Conservation (phyloP, 2,113 vertebrate genomes). For the Benitochromis conjunctus region DNA sequence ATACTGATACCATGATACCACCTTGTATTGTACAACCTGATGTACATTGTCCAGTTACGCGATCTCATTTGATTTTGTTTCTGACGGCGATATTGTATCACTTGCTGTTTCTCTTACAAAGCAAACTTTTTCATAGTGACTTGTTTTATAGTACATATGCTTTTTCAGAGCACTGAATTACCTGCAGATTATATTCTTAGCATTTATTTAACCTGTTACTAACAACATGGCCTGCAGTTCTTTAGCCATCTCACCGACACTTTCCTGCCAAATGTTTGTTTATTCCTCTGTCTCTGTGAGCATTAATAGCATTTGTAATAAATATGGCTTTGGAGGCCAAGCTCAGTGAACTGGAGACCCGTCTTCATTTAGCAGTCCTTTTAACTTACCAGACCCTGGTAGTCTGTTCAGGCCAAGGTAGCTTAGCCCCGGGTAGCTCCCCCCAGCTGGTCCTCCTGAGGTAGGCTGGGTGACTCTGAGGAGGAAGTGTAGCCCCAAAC, state of each 20-base stretch:
- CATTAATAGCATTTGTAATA: background rate
- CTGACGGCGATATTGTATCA: background rate
- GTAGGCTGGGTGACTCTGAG: background rate
- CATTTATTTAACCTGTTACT: background rate
- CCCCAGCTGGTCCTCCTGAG: background rate
- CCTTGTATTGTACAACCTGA: background rate
- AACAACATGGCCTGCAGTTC: background rate
- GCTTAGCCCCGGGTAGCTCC: background rate
- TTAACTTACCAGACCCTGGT: background rate
- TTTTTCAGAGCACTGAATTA: background rate
- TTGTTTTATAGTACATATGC: background rate
- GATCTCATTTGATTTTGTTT: background rate
- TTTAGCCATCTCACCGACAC: background rate
- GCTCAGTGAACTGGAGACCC: background rate
- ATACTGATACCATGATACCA: background rate
- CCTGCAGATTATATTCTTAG: background rate
- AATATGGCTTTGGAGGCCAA: background rate
- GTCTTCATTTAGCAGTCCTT: background rate
- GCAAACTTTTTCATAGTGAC: background rate
- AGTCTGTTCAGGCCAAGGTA: background rate
- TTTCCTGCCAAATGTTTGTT: background rate
- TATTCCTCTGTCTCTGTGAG: background rate
- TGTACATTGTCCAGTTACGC: too few species aligned
- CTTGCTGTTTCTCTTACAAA: background rate
- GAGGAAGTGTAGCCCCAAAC: background rate